Percentiles rank a stretch among this genome's conserved stretches.
Conservation (phyloP, 2,113 vertebrate genomes). For the Gnathonemus longibarbis region DNA sequence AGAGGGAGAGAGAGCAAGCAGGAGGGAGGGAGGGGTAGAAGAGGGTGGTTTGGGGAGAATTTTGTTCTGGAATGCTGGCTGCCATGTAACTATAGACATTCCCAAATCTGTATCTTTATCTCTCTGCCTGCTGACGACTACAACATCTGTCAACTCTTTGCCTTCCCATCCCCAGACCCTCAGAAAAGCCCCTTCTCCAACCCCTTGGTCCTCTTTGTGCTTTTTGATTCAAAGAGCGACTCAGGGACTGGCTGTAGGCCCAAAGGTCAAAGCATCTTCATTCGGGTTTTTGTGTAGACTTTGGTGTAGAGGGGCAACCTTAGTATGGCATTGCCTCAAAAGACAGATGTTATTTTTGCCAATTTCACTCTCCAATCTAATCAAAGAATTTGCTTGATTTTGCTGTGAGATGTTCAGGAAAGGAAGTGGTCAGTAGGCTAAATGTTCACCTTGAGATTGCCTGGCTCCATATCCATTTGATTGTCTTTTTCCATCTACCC, state of each 20-base stretch:
- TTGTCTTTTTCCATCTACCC: background rate
- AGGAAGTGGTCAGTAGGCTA: background rate
- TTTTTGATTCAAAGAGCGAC: background rate
- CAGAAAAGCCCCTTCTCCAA: background rate
- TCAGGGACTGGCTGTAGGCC: background rate
- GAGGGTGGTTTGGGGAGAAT: conserved; percentile 36
- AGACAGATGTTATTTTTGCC: background rate
- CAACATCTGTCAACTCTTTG: conserved; percentile 14
- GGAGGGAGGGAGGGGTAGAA: conserved; percentile 18
- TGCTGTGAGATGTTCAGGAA: background rate
- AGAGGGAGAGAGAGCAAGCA: background rate
- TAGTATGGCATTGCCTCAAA: background rate
- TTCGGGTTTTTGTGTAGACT: background rate
- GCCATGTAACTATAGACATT: conserved; percentile 55
- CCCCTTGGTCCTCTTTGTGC: background rate
- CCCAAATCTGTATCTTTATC: conserved; percentile 41
- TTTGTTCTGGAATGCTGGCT: conserved; percentile 53
- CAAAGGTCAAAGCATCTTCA: background rate
- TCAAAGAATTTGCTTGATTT: background rate
- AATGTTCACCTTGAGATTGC: background rate
- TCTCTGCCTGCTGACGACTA: conserved; percentile 4
- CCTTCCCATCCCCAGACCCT: background rate
- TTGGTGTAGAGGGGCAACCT: background rate
- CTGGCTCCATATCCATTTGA: background rate
- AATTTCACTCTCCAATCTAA: background rate